A percentile compares a stretch with the other conserved stretches of the same genome.
phyloP scores from a whole-genome alignment of 2,113 vertebrate species.

The Micronycteris hirsuta region DNA sequence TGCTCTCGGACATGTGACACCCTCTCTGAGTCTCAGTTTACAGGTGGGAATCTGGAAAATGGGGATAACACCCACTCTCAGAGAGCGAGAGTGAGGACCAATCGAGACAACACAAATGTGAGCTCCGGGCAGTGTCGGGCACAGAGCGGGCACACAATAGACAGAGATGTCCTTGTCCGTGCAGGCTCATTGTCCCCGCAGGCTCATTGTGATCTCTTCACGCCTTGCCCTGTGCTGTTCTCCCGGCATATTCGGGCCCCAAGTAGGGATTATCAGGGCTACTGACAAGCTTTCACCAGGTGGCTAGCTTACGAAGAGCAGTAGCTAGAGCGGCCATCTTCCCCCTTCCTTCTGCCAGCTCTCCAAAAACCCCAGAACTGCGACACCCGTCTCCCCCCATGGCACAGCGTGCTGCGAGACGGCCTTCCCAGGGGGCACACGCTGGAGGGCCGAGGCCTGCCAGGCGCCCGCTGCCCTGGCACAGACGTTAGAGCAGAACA shows the following conservation, averaged over 20 bases:
- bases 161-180: background rate
- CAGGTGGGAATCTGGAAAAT: background rate
- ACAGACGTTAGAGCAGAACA: background rate
- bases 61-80: background rate
- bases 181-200: accelerated
- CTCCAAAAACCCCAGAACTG: background rate
- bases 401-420: background rate
- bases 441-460: background rate
- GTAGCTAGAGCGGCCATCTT: background rate
- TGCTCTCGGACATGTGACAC: background rate
- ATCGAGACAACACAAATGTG: accelerated
- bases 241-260: background rate
- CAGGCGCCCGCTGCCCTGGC: background rate
- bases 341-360: background rate
- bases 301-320: background rate
- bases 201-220: background rate
- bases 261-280: background rate
- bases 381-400: background rate
- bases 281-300: background rate
- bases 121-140: background rate
- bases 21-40: background rate
- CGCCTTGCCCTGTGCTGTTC: background rate
- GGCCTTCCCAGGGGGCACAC: background rate
- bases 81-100: background rate
- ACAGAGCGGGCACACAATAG: accelerated